phyloP scores from a whole-genome alignment of 1,140 invertebrate species.

The Gonioctena quinquepunctata region DNA sequence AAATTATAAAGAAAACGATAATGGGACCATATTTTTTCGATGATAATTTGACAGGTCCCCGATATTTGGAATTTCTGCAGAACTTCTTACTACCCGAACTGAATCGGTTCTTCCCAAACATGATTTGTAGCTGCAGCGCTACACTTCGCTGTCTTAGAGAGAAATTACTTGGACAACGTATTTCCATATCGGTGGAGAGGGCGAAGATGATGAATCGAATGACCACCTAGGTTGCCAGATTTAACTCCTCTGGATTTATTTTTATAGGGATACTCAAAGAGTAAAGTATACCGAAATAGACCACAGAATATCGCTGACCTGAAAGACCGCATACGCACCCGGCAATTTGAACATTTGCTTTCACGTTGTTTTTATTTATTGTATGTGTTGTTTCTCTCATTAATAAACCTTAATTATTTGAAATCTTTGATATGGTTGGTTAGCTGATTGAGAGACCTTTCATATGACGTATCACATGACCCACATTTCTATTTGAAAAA shows the following conservation, averaged over 20 bases:
- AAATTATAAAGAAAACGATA: not conserved
- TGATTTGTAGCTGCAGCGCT: not conserved
- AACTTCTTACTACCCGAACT: not conserved
- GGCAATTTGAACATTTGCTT: not conserved
- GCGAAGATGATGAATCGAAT: constrained; percentile 1
- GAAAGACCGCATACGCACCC: not conserved
- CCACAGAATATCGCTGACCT: not conserved
- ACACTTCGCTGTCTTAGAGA: not conserved
- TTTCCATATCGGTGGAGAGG: constrained; percentile 6
- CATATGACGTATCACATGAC: not conserved
- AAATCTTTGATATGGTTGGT: not conserved
- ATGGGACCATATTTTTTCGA: not conserved
- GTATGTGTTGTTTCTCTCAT: not conserved
- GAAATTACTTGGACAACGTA: not conserved
- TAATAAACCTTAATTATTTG: not conserved
- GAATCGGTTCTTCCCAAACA: not conserved
- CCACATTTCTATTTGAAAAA: not conserved
- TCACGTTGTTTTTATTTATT: not conserved
- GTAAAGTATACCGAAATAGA: not conserved
- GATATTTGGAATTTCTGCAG: not conserved
- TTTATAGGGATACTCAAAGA: not conserved
- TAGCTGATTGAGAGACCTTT: not conserved
- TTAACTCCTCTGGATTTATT: not conserved
- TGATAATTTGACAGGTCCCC: not conserved
- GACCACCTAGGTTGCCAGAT: not conserved